These are phyloP conservation scores for Lasioglossum zephyrum DNA, from an alignment of 2,888 invertebrate genomes.

Conservation along the genomic window DNA sequence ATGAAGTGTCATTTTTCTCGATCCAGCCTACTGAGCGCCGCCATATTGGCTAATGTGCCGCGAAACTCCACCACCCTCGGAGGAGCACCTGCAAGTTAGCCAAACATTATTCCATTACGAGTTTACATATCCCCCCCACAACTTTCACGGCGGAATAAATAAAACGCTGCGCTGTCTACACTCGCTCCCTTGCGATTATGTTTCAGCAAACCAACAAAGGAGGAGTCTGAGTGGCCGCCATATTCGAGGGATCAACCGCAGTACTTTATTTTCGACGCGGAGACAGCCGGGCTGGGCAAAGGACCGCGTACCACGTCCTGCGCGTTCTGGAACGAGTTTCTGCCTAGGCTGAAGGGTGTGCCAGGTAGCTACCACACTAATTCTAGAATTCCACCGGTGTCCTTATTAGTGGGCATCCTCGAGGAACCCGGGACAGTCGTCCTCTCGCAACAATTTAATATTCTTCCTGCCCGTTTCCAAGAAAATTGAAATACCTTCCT, in stretches of 20 bases:
- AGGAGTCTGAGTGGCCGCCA: slow-evolving; percentile 93
- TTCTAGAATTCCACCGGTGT: not conserved
- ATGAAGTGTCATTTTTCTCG: too few relatives aligned
- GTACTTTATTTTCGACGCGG: slow-evolving; percentile 95
- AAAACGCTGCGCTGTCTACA: not conserved
- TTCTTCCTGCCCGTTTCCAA: not conserved
- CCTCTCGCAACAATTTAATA: not conserved
- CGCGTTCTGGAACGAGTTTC: slow-evolving; percentile 98
- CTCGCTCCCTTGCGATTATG: not conserved
- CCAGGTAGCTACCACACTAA: slow-evolving; percentile 84
- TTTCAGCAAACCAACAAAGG: slow-evolving; percentile 85
- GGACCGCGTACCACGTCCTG: slow-evolving; percentile 95
- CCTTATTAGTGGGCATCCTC: not conserved
- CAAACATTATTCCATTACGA: not conserved
- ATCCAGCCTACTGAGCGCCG: not conserved
- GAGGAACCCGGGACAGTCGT: not conserved
- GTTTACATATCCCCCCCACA: not conserved
- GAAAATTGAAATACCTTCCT: not conserved
- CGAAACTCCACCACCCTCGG: not conserved
- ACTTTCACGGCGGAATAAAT: not conserved
- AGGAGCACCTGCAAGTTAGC: not conserved
- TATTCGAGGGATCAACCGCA: slow-evolving; percentile 94
- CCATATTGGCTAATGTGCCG: not conserved
- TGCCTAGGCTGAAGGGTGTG: slow-evolving; percentile 93
- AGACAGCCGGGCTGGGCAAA: slow-evolving; percentile 88